Conservation (phyloP, 2,113 vertebrate species). For the Sporophila hypoxantha region DNA sequence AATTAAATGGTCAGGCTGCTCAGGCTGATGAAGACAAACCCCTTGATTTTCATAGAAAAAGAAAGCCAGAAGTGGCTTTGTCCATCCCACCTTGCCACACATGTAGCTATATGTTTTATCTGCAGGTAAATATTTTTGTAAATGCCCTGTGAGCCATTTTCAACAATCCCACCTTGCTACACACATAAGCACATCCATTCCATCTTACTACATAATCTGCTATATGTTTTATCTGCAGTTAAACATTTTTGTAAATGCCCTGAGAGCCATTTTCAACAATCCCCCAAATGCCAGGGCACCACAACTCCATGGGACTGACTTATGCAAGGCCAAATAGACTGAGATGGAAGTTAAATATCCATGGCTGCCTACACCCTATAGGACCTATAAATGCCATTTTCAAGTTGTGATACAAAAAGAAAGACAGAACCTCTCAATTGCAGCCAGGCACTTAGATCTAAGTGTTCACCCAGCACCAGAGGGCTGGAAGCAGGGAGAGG, state of each 20-base stretch:
- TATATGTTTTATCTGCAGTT: neutral
- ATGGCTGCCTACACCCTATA: neutral
- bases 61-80: neutral
- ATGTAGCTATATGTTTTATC: neutral
- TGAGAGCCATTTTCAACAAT: neutral
- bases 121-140: neutral
- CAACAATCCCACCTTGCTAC: neutral
- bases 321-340: neutral
- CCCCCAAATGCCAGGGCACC: neutral
- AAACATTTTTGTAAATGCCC: neutral
- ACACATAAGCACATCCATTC: neutral
- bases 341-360: neutral
- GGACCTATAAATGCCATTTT: neutral
- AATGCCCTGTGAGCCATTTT: neutral
- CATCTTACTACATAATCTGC: neutral
- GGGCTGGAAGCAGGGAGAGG: neutral
- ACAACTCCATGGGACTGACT: neutral
- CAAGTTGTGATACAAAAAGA: neutral
- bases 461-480: neutral
- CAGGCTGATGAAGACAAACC: neutral
- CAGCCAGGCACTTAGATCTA: neutral
- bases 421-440: neutral
- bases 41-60: neutral
- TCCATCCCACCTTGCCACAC: neutral
- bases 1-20: neutral